Percentiles rank a stretch among this genome's conserved stretches.
Evolutionary conservation across 2,797 vertebrate genomes (phyloP).

Genomic region (Sitta carolinensis): DNA sequence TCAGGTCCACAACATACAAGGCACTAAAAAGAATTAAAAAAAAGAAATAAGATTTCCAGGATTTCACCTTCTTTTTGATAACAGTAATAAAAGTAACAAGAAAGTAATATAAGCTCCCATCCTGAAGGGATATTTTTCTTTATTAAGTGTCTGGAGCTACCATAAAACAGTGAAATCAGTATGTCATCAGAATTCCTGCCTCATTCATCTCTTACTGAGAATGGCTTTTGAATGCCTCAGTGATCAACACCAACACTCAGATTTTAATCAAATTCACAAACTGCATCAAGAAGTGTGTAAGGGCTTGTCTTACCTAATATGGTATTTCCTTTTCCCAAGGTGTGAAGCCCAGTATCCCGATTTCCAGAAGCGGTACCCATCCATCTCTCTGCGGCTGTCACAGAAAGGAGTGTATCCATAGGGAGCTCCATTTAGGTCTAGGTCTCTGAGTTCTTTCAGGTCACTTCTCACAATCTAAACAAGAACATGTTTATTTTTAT

Average conservation of each 20-base stretch:
- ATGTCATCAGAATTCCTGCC: not conserved
- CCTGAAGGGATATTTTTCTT: not conserved
- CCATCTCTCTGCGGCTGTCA: constrained; percentile 94
- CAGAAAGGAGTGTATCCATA: constrained; percentile 97
- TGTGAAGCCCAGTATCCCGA: constrained; percentile 96
- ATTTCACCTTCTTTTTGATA: not conserved
- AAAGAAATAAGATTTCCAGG: not conserved
- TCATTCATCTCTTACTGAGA: not conserved
- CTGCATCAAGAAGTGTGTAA: not conserved
- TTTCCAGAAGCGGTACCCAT: constrained; percentile 97
- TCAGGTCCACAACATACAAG: constrained; percentile 94
- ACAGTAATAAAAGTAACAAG: not conserved
- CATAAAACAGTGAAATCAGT: not conserved
- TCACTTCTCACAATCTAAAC: constrained; percentile 92
- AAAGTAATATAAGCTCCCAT: not conserved
- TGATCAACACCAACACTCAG: not conserved
- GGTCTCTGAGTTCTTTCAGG: constrained; percentile 89
- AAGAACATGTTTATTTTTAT: not conserved
- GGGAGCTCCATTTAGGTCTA: constrained; percentile 89
- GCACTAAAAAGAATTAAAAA: constrained; percentile 77
- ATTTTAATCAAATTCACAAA: not conserved
- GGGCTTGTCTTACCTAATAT: constrained; percentile 85
- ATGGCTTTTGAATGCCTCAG: not conserved
- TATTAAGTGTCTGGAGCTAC: not conserved
- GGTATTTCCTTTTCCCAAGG: constrained; percentile 90